Conservation (phyloP, 2,797 vertebrate species). For the Acanthiza pusilla region DNA sequence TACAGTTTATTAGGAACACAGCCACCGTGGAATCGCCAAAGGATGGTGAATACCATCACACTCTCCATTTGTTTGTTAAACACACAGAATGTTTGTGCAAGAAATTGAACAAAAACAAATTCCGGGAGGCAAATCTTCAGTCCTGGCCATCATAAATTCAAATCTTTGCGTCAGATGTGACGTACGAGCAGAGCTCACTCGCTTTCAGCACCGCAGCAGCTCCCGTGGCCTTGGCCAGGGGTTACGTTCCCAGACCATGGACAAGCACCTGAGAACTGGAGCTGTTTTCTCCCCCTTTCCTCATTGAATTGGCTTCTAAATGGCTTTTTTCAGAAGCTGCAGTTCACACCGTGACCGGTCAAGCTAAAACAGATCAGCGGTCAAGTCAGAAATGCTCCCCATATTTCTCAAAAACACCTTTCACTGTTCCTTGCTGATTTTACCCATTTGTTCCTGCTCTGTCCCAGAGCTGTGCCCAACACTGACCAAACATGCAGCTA, state of each 20-base stretch:
- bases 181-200: accelerated
- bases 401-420: background rate
- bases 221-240: background rate
- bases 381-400: background rate
- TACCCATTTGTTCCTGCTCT: background rate
- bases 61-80: background rate
- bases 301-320: background rate
- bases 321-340: background rate
- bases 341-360: background rate
- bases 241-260: accelerated
- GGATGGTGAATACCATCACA: background rate
- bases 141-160: background rate
- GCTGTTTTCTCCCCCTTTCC: background rate
- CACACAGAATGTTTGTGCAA: background rate
- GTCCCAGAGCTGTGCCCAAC: background rate
- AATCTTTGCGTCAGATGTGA: accelerated
- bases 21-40: background rate
- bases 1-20: slow-evolving; percentile 23
- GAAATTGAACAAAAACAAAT: background rate
- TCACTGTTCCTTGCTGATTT: background rate
- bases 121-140: background rate
- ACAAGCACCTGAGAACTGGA: background rate
- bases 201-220: background rate
- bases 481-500: background rate
- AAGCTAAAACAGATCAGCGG: background rate